These are phyloP conservation scores for Nudaria mundana DNA, from an alignment of 2,888 invertebrate genomes.

Conservation along the genomic window DNA sequence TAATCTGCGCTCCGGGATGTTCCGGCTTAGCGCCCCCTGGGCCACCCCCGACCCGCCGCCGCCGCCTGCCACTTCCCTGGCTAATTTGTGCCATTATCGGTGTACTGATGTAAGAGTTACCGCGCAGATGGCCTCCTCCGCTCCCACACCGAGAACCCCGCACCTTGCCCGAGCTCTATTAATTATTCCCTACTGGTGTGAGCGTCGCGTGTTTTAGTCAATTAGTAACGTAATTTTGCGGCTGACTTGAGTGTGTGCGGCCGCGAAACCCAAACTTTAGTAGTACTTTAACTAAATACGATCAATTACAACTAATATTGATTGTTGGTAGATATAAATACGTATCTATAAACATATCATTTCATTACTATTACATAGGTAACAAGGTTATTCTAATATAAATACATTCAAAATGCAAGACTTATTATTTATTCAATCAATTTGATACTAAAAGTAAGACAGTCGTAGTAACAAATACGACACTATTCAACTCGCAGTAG, in stretches of 20 bases:
- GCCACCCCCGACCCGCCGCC: constrained; percentile 48
- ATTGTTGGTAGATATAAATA: too few species aligned
- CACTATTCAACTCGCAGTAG: too few species aligned
- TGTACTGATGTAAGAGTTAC: constrained; percentile 82
- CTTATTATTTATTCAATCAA: too few species aligned
- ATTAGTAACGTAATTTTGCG: constrained; percentile 82
- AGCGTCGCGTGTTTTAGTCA: constrained; percentile 81
- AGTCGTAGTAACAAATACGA: too few species aligned
- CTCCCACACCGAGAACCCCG: constrained; percentile 41
- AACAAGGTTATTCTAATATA: too few species aligned
- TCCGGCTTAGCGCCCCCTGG: constrained; percentile 77
- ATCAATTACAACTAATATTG: constrained; percentile 23
- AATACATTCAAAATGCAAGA: too few species aligned
- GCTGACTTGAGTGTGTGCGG: constrained; percentile 78
- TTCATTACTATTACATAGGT: too few species aligned
- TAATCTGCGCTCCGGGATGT: constrained; percentile 81
- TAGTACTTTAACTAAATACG: constrained; percentile 49
- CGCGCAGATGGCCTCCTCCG: constrained; percentile 70
- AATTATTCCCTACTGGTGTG: constrained; percentile 80
- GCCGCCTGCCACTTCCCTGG: constrained; percentile 75
- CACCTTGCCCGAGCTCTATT: constrained; percentile 74
- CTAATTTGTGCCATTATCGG: constrained; percentile 82
- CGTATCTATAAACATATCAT: too few species aligned
- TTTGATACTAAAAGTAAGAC: too few species aligned
- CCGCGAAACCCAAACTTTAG: constrained; percentile 54